Base-by-base conservation (phyloP, 2,888 invertebrate species). In the Tiphia femorata region DNA sequence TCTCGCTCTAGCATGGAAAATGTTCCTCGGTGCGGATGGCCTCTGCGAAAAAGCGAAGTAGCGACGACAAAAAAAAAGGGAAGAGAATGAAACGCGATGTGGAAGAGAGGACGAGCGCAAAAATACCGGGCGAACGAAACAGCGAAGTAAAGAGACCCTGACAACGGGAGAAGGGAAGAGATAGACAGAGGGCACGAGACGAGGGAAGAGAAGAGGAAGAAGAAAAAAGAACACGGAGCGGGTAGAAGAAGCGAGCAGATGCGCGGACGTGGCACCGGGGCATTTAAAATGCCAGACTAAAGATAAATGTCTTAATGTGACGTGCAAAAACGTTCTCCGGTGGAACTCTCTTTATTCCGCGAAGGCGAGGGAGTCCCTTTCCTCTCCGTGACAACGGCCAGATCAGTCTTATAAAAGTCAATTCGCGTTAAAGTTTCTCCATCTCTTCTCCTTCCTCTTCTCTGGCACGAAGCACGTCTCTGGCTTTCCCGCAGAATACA, bases 231-330 rank as follows among this genome's bases (percentile, higher is more conserved):
- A 19, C 14, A 7, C 4, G 10, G 37, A 37, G n/a, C 8, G 17
- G 5, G 3, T 1, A 16, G 6, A 17, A 38, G 16, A 17, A 19
- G 57, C 50, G 33, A 40, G 43, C 46, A 51, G 54, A 37, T 17
- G 17, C 25, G 25, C 8, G 6, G 25, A 25, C 25, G 25, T 8
- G 25, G 25, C 5, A 25, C 25, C 8, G n/a, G n/a, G n/a, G n/a
- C n/a, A n/a, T n/a, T n/a, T n/a, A n/a, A n/a, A n/a, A n/a, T n/a
- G n/a, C n/a, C n/a, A n/a, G n/a, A n/a, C n/a, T n/a, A n/a, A n/a
- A n/a, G n/a, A n/a, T n/a, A n/a, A n/a, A n/a, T n/a, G n/a, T n/a
- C n/a, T n/a, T n/a, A n/a, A n/a, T n/a, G n/a, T n/a, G n/a, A n/a
- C n/a, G n/a, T n/a, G n/a, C n/a, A n/a, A n/a, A n/a, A n/a, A n/a